Evolutionary conservation across 1,140 invertebrate species (phyloP).

Genomic region (Pollicipes pollicipes): DNA sequence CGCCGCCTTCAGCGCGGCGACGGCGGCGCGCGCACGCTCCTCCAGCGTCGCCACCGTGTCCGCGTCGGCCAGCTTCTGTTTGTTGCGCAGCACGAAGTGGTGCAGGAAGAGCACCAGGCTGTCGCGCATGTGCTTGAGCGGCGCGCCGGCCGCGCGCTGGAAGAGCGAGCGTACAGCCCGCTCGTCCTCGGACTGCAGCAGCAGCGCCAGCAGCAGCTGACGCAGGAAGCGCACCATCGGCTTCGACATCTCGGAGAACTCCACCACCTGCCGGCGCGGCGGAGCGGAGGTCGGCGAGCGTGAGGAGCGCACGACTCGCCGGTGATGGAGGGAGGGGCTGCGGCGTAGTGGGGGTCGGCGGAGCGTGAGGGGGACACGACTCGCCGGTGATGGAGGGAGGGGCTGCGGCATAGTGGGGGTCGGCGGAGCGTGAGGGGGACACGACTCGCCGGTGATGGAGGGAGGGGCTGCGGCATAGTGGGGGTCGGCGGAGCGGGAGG

Average conservation of each 20-base stretch:
- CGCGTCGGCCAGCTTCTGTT: background rate
- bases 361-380: no score
- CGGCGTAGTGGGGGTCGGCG: no score
- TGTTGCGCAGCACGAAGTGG: background rate
- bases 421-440: no score
- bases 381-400: no score
- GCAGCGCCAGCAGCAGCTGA: slow-evolving; percentile 45
- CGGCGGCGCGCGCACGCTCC: background rate
- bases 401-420: no score
- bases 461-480: no score
- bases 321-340: no score
- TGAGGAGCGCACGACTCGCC: no score
- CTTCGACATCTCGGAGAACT: slow-evolving; percentile 59
- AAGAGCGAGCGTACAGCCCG: background rate
- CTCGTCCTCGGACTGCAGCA: slow-evolving; percentile 27
- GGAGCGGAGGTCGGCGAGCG: no score
- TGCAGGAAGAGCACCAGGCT: background rate
- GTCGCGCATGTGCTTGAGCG: background rate
- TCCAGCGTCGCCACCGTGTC: background rate
- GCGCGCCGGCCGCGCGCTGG: background rate
- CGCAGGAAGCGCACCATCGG: slow-evolving; percentile 46
- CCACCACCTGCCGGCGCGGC: slow-evolving; percentile 30
- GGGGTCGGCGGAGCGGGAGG: no score
- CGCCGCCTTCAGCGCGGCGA: background rate
- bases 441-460: no score